Evolutionary conservation across 2,888 invertebrate species (phyloP).

Genomic region (Rhogogaster chlorosoma): DNA sequence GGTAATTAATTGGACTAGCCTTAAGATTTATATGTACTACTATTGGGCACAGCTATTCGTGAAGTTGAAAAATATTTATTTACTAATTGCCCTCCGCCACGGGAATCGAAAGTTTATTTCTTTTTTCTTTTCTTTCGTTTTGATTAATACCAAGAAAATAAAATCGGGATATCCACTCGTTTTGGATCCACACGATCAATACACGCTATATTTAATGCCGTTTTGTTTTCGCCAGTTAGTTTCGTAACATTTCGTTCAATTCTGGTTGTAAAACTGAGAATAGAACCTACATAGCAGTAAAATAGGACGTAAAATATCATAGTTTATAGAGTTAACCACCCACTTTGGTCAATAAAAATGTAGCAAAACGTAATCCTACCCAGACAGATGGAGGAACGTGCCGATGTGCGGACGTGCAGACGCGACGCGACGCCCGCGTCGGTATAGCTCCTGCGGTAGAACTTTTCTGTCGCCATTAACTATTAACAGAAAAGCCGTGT

Average conservation of each 20-base stretch:
- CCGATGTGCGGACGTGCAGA: slow-evolving; percentile 46
- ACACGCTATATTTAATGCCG: slow-evolving; percentile 11
- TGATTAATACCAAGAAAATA: too few species aligned
- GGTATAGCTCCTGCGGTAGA: background rate
- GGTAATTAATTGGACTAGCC: background rate
- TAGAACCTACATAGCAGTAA: slow-evolving; percentile 28
- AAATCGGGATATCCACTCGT: too few species aligned
- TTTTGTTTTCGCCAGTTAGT: slow-evolving; percentile 36
- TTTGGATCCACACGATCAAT: background rate
- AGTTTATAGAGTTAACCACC: slow-evolving; percentile 63
- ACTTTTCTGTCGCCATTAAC: slow-evolving; percentile 51
- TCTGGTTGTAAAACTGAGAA: slow-evolving; percentile 59
- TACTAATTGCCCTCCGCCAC: background rate
- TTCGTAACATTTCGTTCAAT: slow-evolving; percentile 26
- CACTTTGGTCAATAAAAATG: slow-evolving; percentile 61
- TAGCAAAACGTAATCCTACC: slow-evolving; percentile 48
- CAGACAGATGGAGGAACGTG: slow-evolving; percentile 50
- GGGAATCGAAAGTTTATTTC: background rate
- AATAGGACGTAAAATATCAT: slow-evolving; percentile 63
- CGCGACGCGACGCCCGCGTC: slow-evolving; percentile 14
- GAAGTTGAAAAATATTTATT: background rate
- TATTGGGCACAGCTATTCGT: background rate
- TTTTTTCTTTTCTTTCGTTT: background rate
- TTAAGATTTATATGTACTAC: background rate
- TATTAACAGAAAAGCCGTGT: slow-evolving; percentile 1